These are phyloP conservation scores for Pectinophora gossypiella DNA, from an alignment of 1,140 invertebrate genomes.

Conservation along the genomic window DNA sequence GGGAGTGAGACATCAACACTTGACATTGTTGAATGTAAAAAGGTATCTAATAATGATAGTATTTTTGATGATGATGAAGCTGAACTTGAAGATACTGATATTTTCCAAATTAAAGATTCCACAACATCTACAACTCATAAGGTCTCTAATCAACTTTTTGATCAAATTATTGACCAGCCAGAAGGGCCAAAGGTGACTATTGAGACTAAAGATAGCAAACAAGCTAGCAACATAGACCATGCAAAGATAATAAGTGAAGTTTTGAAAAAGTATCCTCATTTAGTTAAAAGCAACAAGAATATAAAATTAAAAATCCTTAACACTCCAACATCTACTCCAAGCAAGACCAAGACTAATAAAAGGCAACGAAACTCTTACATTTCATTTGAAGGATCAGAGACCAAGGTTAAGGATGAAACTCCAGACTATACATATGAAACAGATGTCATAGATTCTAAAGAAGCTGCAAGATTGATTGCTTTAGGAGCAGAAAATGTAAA, in stretches of 20 bases:
- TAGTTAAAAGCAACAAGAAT: constrained; percentile 90
- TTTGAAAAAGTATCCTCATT: constrained; percentile 90
- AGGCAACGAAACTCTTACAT: not conserved
- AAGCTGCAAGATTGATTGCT: constrained; percentile 66
- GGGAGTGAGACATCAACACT: constrained; percentile 58
- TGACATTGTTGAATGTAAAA: constrained; percentile 69
- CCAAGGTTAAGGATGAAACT: constrained; percentile 21
- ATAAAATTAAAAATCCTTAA: constrained; percentile 89
- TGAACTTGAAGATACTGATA: constrained; percentile 61
- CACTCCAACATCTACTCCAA: constrained; percentile 32
- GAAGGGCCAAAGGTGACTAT: constrained; percentile 54
- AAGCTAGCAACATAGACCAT: constrained; percentile 79
- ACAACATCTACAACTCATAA: constrained; percentile 13
- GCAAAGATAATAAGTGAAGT: constrained; percentile 92
- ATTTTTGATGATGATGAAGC: constrained; percentile 71
- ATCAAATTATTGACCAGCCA: constrained; percentile 53
- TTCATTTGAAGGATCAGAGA: not conserved
- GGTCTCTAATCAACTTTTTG: constrained; percentile 61
- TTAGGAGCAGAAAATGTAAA: constrained; percentile 76
- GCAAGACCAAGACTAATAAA: constrained; percentile 20
- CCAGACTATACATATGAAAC: constrained; percentile 62
- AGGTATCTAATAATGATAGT: constrained; percentile 43
- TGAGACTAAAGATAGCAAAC: constrained; percentile 49
- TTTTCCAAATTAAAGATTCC: constrained; percentile 37
- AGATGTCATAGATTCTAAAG: constrained; percentile 64